A percentile compares a stretch with the other conserved stretches of the same genome.
These are phyloP conservation scores for Syritta pipiens DNA, from an alignment of 2,888 invertebrate genomes.

Conservation along the genomic window DNA sequence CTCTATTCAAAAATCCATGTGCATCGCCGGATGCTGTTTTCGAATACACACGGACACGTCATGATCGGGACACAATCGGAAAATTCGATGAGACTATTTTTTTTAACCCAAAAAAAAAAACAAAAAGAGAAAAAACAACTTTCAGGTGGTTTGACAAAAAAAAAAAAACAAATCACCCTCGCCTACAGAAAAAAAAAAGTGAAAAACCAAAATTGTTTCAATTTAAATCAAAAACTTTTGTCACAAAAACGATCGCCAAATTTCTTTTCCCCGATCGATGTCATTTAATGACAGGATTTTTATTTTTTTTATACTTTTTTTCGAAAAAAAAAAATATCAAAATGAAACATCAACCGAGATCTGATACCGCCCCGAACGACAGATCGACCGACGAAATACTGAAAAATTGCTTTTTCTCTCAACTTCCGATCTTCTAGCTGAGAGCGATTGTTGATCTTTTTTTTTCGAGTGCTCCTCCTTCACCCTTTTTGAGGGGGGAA, in stretches of 20 bases:
- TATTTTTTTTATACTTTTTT: background rate
- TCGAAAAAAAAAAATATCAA: background rate
- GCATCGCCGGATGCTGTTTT: too few species aligned
- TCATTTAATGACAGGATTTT: background rate
- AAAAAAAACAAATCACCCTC: background rate
- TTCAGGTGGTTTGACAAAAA: background rate
- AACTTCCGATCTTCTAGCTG: background rate
- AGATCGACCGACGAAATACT: conserved; percentile 35
- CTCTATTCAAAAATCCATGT: too few species aligned
- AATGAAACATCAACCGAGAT: conserved; percentile 15
- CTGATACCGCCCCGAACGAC: conserved; percentile 38
- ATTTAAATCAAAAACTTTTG: background rate
- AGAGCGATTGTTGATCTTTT: conserved; percentile 30
- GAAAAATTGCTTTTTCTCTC: conserved; percentile 11
- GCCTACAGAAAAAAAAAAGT: background rate
- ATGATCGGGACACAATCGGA: too few species aligned
- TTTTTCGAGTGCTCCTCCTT: background rate
- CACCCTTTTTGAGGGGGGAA: background rate
- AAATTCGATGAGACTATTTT: background rate
- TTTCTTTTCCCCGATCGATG: background rate
- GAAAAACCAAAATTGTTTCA: background rate
- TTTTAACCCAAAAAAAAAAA: background rate
- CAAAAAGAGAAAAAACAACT: conserved; percentile 1
- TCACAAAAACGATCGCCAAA: background rate
- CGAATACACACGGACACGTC: too few species aligned